These are phyloP conservation scores for Porites cylindrica DNA, from an alignment of 92 coral and sea anemone species.

Conservation along the genomic window DNA sequence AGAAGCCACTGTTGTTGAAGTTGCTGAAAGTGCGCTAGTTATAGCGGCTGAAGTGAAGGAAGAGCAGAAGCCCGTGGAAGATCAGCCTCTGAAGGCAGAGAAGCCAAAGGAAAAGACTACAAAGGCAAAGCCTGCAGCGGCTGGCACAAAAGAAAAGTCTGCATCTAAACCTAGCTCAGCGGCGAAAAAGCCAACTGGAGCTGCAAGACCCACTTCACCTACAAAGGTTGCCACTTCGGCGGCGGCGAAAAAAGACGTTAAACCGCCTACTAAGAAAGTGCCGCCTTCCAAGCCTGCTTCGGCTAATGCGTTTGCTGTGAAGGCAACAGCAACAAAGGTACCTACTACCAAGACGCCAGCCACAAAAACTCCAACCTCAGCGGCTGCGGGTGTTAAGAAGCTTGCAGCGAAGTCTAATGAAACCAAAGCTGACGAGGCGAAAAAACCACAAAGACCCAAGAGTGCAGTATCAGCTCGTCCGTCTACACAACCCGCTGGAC, in stretches of 20 bases:
- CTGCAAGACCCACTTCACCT: conserved; percentile 29
- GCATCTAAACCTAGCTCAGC: conserved; percentile 30
- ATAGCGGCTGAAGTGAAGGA: conserved; percentile 12
- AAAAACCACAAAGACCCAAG: conserved; percentile 36
- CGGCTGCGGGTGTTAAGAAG: conserved; percentile 15
- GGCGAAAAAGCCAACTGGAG: conserved; percentile 43
- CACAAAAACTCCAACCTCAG: not conserved
- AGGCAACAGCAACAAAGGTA: not conserved
- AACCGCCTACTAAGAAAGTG: conserved; percentile 9
- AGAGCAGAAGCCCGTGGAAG: conserved; percentile 10
- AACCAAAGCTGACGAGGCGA: conserved; percentile 8
- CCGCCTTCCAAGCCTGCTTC: conserved; percentile 30
- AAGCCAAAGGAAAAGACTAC: conserved; percentile 18
- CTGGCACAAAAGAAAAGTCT: conserved; percentile 19
- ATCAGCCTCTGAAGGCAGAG: conserved; percentile 1
- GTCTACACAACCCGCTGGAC: conserved; percentile 22
- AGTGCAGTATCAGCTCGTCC: conserved; percentile 32
- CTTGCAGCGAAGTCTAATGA: conserved; percentile 11
- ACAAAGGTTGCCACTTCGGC: conserved; percentile 31
- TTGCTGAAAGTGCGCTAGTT: not conserved
- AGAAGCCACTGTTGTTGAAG: not conserved
- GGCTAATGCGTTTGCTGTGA: conserved; percentile 30
- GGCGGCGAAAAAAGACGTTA: conserved; percentile 16
- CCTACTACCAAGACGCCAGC: conserved; percentile 19
- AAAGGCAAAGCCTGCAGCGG: conserved; percentile 36